Evolutionary conservation across 2,888 invertebrate species (phyloP), one percentile per base, ranked within the genome.

Genomic region (Tineola bisselliella): DNA sequence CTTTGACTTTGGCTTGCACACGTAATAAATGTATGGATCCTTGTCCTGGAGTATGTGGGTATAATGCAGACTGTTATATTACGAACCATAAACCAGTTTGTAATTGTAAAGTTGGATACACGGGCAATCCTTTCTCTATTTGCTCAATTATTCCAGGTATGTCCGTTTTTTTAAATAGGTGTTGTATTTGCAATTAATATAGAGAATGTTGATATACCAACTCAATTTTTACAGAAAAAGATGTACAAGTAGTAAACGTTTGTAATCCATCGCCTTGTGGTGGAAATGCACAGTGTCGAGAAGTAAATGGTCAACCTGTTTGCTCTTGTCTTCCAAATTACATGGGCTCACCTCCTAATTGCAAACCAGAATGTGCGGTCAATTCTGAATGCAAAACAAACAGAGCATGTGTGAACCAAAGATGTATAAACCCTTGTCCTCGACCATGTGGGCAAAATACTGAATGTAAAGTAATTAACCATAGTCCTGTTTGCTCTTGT

Each of bases 231-330:
- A 68, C 74, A 84, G 84, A 78, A 66, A 72, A 72, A 61, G 79
- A 79, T 65, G 61, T 74, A 56, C 73, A 75, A 43, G 76, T 77
- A 63, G 67, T 80, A 33, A 77, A 91, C 69, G 91, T 93, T 6
- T 95, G 94, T 69, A 88, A 89, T 68, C 93, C 94, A 56, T 91
- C 92, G 1, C 89, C 91, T 8, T 94, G 94, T 77, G 94, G 93
- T 43, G 67, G 81, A 0, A 93, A 92, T 75, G 90, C 93, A 8
- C 89, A 92, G 65, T 95, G 94, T 72, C 90, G 89, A 64, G 92
- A 92, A 77, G 75, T 91, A 44, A 93, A 93, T 68, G 88, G 82
- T 58, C 91, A 92, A 75, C 91, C 91, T 0, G 90, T 92, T 52
- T 94, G 93, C 72, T 91, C 92, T 38, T 94, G 94, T 71, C 78